Conservation (phyloP, 2,113 vertebrate genomes). For the Cinclus cinclus region DNA sequence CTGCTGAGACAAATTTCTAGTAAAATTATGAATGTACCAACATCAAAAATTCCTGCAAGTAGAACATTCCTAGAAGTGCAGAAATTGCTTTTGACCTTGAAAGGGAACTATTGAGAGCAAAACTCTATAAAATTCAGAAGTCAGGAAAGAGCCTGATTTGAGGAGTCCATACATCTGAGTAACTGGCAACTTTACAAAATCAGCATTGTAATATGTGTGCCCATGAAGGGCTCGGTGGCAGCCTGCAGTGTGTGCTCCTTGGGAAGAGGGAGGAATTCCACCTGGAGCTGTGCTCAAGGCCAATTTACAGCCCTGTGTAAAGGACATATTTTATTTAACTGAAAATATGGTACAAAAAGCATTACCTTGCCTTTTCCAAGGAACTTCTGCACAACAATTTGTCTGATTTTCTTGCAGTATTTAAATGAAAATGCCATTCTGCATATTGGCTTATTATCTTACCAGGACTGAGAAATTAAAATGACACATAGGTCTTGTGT, state of each 20-base stretch:
- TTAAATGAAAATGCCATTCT: neutral
- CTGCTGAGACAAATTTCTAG: neutral
- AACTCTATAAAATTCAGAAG: neutral
- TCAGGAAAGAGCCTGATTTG: neutral
- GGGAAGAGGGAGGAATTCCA: neutral
- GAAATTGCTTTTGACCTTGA: slow-evolving; percentile 39
- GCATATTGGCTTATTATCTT: neutral
- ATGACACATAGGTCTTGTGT: neutral
- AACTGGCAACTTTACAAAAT: neutral
- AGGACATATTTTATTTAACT: slow-evolving; percentile 35
- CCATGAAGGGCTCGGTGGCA: neutral
- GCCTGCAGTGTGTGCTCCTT: neutral
- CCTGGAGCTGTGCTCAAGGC: neutral
- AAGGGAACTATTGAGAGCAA: neutral
- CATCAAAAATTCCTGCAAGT: neutral
- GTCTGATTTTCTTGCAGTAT: neutral
- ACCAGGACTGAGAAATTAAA: neutral
- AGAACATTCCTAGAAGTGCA: neutral
- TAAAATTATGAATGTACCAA: neutral
- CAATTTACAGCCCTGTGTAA: neutral
- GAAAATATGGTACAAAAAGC: neutral
- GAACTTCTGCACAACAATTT: neutral
- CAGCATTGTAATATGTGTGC: neutral
- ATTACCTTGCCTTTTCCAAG: neutral
- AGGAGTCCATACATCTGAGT: neutral